Base-by-base conservation (phyloP, 2,113 vertebrate genomes). In the Motacilla alba region DNA sequence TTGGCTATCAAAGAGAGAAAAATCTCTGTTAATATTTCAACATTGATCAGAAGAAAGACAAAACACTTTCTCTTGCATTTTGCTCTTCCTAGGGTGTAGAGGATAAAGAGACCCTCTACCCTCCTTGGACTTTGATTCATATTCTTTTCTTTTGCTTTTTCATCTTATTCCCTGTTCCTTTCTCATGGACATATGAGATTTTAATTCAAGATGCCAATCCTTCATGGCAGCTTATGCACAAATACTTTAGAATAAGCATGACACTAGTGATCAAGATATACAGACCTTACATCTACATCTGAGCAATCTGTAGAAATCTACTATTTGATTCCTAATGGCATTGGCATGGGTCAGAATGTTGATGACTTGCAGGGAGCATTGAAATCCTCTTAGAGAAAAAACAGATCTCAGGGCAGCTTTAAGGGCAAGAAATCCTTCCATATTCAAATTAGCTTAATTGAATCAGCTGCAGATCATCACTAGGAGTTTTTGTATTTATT, bases 61-160 rank as follows among this genome's bases (percentile, higher is more conserved):
- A 58, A 81, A 72, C 33, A 24, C 2, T 31, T 52, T 43, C 52
- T 27, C 16, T 43, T 58, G 10, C 7, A 19, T 50, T 73, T 73
- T 72, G 2, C 2, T 49, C 28, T 62, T 87, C 5, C 27, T 47
- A 6, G 18, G 9, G 2, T 17, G 2, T 46, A 75, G 24, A 66
- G 6, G 14, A 21, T 14, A 55, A 85, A 72, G 24, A 26, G 1
- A 37, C 1, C 0, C 3, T 3, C 7, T 43, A 6, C 8, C 3
- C 4, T 7, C 21, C 39, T 52, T 35, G 9, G 12, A 24, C 26
- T 79, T 67, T 24, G 28, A 49, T 58, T 67, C 3, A 11, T 46
- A 26, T 30, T 67, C 19, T 58, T 70, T 70, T 23, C 37, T 74
- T 20, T 9, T 2, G 49, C 30, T 82, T 44, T 16, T 43, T 67